Percentiles rank a stretch among this genome's conserved stretches.
Conservation (phyloP, 2,113 vertebrate species). For the Romanogobio albipinnatus region DNA sequence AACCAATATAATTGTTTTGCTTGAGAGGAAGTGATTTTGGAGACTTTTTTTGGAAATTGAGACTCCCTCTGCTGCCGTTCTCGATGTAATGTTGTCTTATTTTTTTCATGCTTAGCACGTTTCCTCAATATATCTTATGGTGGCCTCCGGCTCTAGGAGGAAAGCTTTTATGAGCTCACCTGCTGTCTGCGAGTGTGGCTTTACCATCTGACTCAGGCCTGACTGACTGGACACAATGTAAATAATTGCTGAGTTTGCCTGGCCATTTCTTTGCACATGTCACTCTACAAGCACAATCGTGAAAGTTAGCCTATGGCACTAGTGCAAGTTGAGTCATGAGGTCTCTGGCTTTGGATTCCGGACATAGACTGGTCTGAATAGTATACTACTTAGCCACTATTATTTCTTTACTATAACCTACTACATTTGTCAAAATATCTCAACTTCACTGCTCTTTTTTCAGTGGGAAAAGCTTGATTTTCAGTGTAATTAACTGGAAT, state of each 20-base stretch:
- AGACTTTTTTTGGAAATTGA: constrained; percentile 62
- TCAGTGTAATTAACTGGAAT: not conserved
- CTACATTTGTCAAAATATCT: not conserved
- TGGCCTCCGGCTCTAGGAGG: constrained; percentile 64
- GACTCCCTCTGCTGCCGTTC: constrained; percentile 63
- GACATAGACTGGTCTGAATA: constrained; percentile 40
- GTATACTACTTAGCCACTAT: constrained; percentile 29
- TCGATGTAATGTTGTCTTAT: constrained; percentile 62
- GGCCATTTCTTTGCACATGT: constrained; percentile 64
- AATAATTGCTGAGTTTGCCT: constrained; percentile 59
- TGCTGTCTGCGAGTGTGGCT: constrained; percentile 69
- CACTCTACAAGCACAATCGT: constrained; percentile 63
- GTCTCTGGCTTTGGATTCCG: constrained; percentile 45
- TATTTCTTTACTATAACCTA: not conserved
- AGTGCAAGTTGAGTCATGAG: constrained; percentile 67
- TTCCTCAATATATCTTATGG: constrained; percentile 65
- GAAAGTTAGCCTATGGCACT: constrained; percentile 63
- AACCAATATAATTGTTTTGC: constrained; percentile 66
- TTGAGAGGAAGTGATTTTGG: not conserved
- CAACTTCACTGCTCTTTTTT: not conserved
- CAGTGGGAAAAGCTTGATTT: not conserved
- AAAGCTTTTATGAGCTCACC: constrained; percentile 70
- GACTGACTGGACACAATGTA: constrained; percentile 66
- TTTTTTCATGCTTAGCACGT: constrained; percentile 52
- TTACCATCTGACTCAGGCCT: constrained; percentile 67